Evolutionary conservation across 2,797 vertebrate genomes (phyloP), one percentile per base, ranked within the genome.

Genomic region (Cirrhinus mrigala): DNA sequence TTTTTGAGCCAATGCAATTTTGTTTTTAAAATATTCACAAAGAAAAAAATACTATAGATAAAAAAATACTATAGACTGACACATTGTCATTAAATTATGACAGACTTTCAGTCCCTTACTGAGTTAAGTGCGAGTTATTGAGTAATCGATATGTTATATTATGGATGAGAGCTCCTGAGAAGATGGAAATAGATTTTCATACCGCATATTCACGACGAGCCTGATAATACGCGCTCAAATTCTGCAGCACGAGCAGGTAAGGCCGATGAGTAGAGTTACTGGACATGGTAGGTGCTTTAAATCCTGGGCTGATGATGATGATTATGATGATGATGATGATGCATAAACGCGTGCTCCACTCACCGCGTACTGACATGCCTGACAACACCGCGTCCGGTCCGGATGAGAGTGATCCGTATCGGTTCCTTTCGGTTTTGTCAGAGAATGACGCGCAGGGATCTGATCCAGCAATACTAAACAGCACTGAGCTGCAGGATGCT

Each of bases 301-400:
- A 29, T n/a, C 7, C 2, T 66, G 60, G 24, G 64, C 64, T 73
- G 11, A 27, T 18, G 24, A n/a, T 29, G 76, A 44, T 62, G 8
- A 44, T 48, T 6, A 56, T 56, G n/a, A 54, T 75, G 29, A 50
- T 71, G 20, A 75, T 40, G 64, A 68, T 69, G 0, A 68, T 68
- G 66, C 66, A 68, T 37, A 22, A 69, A 69, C 14, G 62, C 27
- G 58, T 46, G 66, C 20, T 10, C 22, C 79, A 71, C 66, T 81
- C 66, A 81, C 79, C 79, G 33, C 29, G 64, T 50, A 44, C 66
- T 37, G 46, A 68, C 78, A 80, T 80, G 44, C 7, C 16, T 33
- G 16, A 52, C 7, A 66, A 33, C 46, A 22, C 40, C 44, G 16
- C 4, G 44, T 68, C 78, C 14, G 44, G 60, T 69, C 27, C 46